A percentile compares a stretch with the other conserved stretches of the same genome.
Conservation (phyloP, 1,140 invertebrate species). For the Babylonia areolata region DNA sequence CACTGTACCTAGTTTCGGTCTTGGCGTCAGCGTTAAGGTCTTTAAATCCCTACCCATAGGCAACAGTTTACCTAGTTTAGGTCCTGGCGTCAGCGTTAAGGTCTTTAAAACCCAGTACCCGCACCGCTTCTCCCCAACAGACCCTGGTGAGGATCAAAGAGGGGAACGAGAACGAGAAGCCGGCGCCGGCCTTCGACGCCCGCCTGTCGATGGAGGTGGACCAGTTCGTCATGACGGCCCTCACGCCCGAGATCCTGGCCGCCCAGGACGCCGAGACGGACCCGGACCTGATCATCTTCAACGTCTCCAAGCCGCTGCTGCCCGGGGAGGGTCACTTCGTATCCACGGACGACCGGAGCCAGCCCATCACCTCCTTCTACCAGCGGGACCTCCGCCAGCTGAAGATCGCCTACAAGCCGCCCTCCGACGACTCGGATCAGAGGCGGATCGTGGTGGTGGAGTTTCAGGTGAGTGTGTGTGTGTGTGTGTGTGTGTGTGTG, state of each 20-base stretch:
- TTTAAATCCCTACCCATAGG: too few species aligned
- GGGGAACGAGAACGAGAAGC: conserved; percentile 69
- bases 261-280: conserved; percentile 74
- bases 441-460: conserved; percentile 68
- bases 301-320: conserved; percentile 72
- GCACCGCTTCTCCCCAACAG: conserved; percentile 56
- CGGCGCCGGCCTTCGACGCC: conserved; percentile 63
- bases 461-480: conserved; percentile 48
- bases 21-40: too few species aligned
- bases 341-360: conserved; percentile 75
- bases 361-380: conserved; percentile 74
- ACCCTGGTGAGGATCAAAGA: conserved; percentile 70
- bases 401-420: conserved; percentile 77
- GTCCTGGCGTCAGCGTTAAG: too few species aligned
- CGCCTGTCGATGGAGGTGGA: conserved; percentile 75
- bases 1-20: too few species aligned
- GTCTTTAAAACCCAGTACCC: too few species aligned
- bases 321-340: conserved; percentile 75
- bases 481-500: too few species aligned
- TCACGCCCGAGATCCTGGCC: conserved; percentile 71
- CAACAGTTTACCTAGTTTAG: too few species aligned
- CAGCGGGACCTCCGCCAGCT: conserved; percentile 76
- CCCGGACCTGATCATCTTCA: conserved; percentile 74
- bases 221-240: conserved; percentile 76
- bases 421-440: conserved; percentile 69